Base-by-base conservation (phyloP, 2,113 vertebrate species). In the Gobius niger region DNA sequence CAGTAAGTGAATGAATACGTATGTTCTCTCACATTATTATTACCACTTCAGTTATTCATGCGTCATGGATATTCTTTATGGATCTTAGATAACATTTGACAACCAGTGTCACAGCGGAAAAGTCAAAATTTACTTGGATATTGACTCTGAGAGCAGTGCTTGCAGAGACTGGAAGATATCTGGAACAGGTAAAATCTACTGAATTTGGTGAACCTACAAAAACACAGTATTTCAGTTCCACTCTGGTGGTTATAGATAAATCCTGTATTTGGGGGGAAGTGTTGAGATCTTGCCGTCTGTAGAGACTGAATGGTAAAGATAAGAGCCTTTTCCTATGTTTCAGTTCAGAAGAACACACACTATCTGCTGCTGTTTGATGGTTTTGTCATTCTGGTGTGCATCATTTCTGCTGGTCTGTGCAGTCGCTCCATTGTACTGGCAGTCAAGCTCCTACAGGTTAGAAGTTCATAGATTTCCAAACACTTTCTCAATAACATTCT, bases 81-180 rank as follows among this genome's bases (percentile, higher is more conserved):
- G 8, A 24, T 47, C 2, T 0, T 78, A 99, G 97, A 95, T 99
- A 76, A 94, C 81, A 19, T 97, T 97, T 83, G 93, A 98, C 86
- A 98, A 98, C 67, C 94, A 85, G 89, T 94, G 93, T 67, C 97
- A 98, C 87, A 98, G 96, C 68, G 96, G 97, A 65, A 96, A 95
- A 89, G 92, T 98, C 65, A 98, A 96, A 91, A 77, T 98, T 53
- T 95, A 91, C 85, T 93, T 98, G 83, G 94, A 96, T 75, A 95
- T 92, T n/a, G 93, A 96, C 7, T 84, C 94, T 50, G 83, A 91
- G 63, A 96, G 95, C 63, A 90, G 89, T 51, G 90, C 93, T 5
- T 99, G 97, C 79, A 93, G 84, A 85, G 91, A 92, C 80, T 96
- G 95, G 93, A 94, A 92, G 60, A 90, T 98, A 84, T 93, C 95